Evolutionary conservation across 2,113 vertebrate species (phyloP), one percentile per base, ranked within the genome.

Genomic region (Maccullochella peelii): DNA sequence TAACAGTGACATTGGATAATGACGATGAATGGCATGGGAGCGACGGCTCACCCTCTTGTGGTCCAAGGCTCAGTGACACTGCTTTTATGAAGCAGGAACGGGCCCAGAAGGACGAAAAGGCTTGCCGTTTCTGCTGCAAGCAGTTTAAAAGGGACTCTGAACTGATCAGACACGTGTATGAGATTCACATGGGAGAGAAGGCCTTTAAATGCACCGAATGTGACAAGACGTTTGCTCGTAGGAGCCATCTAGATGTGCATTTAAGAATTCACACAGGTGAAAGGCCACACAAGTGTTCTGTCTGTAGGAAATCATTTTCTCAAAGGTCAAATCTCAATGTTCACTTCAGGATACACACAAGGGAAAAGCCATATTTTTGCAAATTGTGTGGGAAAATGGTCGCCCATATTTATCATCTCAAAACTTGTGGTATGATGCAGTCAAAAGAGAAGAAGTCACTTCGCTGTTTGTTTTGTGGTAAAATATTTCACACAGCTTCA

Each of bases 361-460:
- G 86, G 16, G 78, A 77, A 33, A 88, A 81, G 63, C 74, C 82
- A 0, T 85, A 82, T n/a, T 82, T 74, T 9, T 85, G 86, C 70
- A 50, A 57, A 6, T 12, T 30, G 0, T 85, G 82, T 33, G 69
- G 78, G 3, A 77, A 79, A 59, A 82, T 18, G 69, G 68, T 82
- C 0, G 65, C 86, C 9, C 27, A 76, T 1, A 73, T 40, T 21
- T 69, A 55, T 18, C 80, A 83, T 14, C 59, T 79, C 20, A 80
- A 80, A 61, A 70, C 7, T 0, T 87, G 80, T 50, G 50, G 80
- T 23, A 5, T 3, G 14, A 27, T 2, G 2, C 21, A 40, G 14
- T 5, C 0, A 12, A 52, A 15, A 9, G 52, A 52, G n/a, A 23
- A n/a, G 2, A 79, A 33, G 8, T 33, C 23, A 0, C 65, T 30